Conservation (phyloP, 2,113 vertebrate genomes). For the Nymphicus hollandicus region DNA sequence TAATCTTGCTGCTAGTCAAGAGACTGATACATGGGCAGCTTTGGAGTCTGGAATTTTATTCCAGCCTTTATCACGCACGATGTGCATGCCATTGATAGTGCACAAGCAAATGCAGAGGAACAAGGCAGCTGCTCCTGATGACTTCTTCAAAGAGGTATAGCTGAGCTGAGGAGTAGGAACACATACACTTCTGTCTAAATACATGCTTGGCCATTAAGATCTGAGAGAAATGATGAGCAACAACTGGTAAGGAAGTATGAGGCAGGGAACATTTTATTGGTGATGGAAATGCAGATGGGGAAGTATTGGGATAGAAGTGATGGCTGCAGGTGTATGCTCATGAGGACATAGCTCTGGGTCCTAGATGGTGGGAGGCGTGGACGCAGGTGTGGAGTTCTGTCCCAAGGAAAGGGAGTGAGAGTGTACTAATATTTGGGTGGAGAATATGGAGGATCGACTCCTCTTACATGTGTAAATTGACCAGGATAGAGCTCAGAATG, state of each 20-base stretch:
- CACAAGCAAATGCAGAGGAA: not conserved
- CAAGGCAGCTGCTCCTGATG: not conserved
- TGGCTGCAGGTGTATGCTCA: not conserved
- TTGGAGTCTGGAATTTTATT: not conserved
- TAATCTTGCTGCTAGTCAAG: not conserved
- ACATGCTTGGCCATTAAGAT: not conserved
- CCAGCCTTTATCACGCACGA: not conserved
- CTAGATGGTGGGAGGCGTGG: not conserved
- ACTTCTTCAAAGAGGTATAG: not conserved
- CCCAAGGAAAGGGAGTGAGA: not conserved
- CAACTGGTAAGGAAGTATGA: not conserved
- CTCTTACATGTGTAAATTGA: not conserved
- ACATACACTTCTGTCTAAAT: not conserved
- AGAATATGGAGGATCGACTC: not conserved
- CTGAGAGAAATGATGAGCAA: not conserved
- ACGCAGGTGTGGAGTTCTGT: not conserved
- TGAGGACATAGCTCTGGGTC: not conserved
- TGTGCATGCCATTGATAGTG: fast-evolving
- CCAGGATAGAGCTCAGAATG: not conserved
- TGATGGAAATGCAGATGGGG: not conserved
- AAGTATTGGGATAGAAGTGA: not conserved
- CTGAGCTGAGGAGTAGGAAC: not conserved
- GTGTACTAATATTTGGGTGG: not conserved
- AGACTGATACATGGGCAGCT: not conserved
- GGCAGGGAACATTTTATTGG: not conserved